Percentiles rank a stretch among this genome's conserved stretches.
These are phyloP conservation scores for Gymnothorax reevesii DNA, from an alignment of 2,797 vertebrate species.

Conservation along the genomic window DNA sequence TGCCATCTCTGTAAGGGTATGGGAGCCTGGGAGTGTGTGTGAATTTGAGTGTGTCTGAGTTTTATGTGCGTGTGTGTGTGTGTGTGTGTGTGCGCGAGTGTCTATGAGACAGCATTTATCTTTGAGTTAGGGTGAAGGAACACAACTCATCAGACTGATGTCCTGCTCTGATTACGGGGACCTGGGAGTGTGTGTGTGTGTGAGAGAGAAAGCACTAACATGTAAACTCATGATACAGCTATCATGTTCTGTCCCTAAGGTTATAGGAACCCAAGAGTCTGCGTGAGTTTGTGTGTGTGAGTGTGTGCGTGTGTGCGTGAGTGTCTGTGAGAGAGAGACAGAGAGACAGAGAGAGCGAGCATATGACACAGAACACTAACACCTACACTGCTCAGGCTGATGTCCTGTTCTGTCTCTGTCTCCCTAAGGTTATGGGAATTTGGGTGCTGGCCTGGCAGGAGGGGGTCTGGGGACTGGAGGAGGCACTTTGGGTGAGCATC, in stretches of 20 bases:
- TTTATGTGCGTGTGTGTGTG: background rate
- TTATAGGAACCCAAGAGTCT: too few relatives aligned
- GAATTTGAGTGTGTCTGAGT: background rate
- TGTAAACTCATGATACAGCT: too few relatives aligned
- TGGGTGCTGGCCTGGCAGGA: background rate
- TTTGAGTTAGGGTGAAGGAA: too few relatives aligned
- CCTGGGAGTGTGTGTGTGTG: background rate
- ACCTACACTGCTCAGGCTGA: background rate
- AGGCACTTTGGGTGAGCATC: background rate
- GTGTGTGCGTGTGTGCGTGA: background rate
- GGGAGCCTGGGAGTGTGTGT: background rate
- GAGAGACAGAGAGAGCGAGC: too few relatives aligned
- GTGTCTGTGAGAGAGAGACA: too few relatives aligned
- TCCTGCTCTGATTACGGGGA: background rate
- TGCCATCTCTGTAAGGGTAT: background rate
- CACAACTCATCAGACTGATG: too few relatives aligned
- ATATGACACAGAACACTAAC: too few relatives aligned
- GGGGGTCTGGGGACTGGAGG: background rate
- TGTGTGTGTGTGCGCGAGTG: background rate
- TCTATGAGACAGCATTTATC: too few relatives aligned
- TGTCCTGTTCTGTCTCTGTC: background rate
- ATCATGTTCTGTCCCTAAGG: too few relatives aligned
- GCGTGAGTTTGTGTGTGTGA: background rate
- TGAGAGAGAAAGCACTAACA: background rate
- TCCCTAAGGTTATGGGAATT: conserved; percentile 3